Evolutionary conservation across 2,797 vertebrate genomes (phyloP).

Genomic region (Spinibarbus caldwelli): DNA sequence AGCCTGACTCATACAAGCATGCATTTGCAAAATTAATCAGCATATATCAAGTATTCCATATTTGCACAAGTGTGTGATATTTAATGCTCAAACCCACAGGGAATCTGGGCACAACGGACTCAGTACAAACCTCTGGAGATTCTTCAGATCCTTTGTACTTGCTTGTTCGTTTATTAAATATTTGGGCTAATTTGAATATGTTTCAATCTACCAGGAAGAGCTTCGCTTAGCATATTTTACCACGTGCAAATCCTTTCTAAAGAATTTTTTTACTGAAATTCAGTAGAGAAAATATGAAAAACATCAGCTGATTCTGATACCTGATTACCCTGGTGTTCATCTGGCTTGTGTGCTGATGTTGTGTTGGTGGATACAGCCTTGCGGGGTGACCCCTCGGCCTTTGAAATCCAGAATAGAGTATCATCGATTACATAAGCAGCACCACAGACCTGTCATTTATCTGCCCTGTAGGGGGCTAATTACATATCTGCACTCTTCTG

Average conservation of each 20-base stretch:
- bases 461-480: slow-evolving; percentile 51
- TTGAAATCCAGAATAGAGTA: slow-evolving; percentile 5
- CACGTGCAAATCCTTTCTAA: not conserved
- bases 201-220: not conserved
- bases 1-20: not conserved
- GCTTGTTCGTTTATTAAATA: slow-evolving; percentile 11
- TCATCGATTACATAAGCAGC: slow-evolving; percentile 6
- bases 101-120: not conserved
- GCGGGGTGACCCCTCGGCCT: slow-evolving; percentile 27
- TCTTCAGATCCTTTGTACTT: not conserved
- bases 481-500: slow-evolving; percentile 37
- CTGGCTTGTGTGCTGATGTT: not conserved
- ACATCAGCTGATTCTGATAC: not conserved
- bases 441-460: slow-evolving; percentile 46
- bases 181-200: not conserved
- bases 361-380: not conserved
- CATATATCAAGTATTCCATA: not conserved
- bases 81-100: not conserved
- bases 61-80: not conserved
- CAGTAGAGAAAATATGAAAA: not conserved
- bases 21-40: not conserved
- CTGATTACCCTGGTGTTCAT: not conserved
- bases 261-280: not conserved
- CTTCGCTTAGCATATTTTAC: not conserved
- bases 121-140: not conserved